Percentiles rank a stretch among this genome's conserved stretches.
These are phyloP conservation scores for Lampris megalopsis DNA, from an alignment of 2,113 vertebrate genomes.

Conservation along the genomic window DNA sequence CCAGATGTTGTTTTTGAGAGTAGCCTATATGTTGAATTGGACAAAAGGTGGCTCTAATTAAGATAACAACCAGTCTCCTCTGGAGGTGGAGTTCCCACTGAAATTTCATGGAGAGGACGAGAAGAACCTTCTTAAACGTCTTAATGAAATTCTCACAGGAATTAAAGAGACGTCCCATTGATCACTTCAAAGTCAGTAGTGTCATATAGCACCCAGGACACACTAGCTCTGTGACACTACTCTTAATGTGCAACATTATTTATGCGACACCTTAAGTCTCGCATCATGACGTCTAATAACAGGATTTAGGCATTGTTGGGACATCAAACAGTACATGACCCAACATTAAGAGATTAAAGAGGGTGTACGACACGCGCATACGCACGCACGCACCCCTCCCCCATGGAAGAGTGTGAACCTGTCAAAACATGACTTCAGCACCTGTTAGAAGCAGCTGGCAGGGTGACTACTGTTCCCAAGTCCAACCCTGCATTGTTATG, in stretches of 20 bases:
- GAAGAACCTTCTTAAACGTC: too few species aligned
- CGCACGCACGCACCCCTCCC: neutral
- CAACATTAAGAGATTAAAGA: constrained; percentile 32
- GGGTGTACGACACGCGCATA: neutral
- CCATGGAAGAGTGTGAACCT: constrained; percentile 24
- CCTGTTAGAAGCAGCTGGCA: constrained; percentile 18
- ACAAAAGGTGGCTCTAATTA: too few species aligned
- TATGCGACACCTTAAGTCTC: constrained; percentile 1
- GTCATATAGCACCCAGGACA: constrained; percentile 2
- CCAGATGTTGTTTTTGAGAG: too few species aligned
- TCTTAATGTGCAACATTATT: constrained; percentile 38
- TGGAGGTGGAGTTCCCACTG: too few species aligned
- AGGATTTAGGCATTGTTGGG: neutral
- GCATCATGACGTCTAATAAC: constrained; percentile 1
- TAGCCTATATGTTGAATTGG: too few species aligned
- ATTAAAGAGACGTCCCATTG: too few species aligned
- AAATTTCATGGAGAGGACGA: too few species aligned
- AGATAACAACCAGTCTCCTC: too few species aligned
- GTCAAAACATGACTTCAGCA: constrained; percentile 51
- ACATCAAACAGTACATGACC: neutral
- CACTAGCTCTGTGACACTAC: constrained; percentile 5
- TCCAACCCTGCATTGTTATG: neutral
- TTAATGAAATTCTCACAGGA: too few species aligned
- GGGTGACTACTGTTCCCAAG: constrained; percentile 2
- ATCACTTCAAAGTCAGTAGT: neutral